Evolutionary conservation across 2,797 vertebrate genomes (phyloP).

Genomic region (Balearica regulorum): DNA sequence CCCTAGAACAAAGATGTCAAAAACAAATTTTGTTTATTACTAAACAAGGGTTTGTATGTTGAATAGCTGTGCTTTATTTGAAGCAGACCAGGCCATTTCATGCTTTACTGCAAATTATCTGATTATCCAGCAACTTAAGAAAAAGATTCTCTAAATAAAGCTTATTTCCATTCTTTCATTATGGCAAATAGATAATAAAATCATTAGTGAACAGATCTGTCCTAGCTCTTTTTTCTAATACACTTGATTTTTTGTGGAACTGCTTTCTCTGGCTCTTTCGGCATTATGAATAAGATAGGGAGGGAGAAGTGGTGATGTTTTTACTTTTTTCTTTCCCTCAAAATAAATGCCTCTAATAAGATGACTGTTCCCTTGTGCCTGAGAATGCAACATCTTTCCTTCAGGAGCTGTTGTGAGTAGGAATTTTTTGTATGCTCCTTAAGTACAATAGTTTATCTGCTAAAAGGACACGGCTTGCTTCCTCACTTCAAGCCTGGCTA

Average conservation of each 20-base stretch:
- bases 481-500: background rate
- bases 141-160: slow-evolving; percentile 19
- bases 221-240: background rate
- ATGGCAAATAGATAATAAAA: slow-evolving; percentile 10
- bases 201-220: background rate
- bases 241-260: background rate
- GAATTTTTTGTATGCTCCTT: background rate
- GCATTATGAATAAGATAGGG: background rate
- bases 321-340: background rate
- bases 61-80: background rate
- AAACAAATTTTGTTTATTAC: background rate
- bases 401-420: background rate
- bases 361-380: background rate
- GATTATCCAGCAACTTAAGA: slow-evolving; percentile 6
- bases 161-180: background rate
- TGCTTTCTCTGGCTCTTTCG: background rate
- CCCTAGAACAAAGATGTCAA: background rate
- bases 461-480: background rate
- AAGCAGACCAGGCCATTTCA: background rate
- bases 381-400: background rate
- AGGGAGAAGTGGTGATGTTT: background rate
- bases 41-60: background rate
- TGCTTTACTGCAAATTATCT: slow-evolving; percentile 1
- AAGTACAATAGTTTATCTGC: background rate
- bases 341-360: background rate